These are phyloP conservation scores for Aricia artaxerxes DNA, from an alignment of 2,888 invertebrate species.

Conservation along the genomic window DNA sequence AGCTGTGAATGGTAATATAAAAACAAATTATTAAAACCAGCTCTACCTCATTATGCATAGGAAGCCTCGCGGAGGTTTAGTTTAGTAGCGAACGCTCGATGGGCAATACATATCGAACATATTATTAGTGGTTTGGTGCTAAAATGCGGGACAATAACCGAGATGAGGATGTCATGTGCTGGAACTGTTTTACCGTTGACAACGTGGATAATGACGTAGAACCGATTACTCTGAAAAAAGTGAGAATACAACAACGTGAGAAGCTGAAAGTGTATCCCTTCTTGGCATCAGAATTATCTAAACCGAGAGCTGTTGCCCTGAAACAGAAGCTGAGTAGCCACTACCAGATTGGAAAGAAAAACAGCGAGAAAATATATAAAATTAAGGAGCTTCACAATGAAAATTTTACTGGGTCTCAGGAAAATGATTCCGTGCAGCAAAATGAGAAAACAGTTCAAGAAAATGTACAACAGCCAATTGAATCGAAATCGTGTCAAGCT, in stretches of 20 bases:
- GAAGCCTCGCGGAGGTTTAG: constrained; percentile 14
- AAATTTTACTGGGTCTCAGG: background rate
- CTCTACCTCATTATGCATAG: constrained; percentile 22
- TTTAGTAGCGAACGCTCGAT: constrained; percentile 7
- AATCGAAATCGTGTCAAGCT: background rate
- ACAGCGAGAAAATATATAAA: constrained; percentile 56
- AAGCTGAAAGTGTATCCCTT: constrained; percentile 66
- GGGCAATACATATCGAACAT: background rate
- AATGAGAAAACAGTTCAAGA: background rate
- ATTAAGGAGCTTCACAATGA: constrained; percentile 1
- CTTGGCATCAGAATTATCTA: constrained; percentile 60
- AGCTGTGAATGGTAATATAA: constrained; percentile 24
- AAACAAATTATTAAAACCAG: constrained; percentile 31
- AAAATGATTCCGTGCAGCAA: background rate
- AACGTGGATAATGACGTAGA: constrained; percentile 47
- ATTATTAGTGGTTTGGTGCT: background rate
- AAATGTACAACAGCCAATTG: background rate
- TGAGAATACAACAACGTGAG: constrained; percentile 57
- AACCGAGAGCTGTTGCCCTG: constrained; percentile 61
- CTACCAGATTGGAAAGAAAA: constrained; percentile 58
- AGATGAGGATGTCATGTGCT: constrained; percentile 58
- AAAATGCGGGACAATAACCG: constrained; percentile 38
- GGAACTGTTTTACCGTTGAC: constrained; percentile 64
- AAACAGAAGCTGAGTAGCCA: constrained; percentile 66
- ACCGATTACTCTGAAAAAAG: constrained; percentile 55